Conservation (phyloP, 2,888 invertebrate species). For the Argyresthia albistria region DNA sequence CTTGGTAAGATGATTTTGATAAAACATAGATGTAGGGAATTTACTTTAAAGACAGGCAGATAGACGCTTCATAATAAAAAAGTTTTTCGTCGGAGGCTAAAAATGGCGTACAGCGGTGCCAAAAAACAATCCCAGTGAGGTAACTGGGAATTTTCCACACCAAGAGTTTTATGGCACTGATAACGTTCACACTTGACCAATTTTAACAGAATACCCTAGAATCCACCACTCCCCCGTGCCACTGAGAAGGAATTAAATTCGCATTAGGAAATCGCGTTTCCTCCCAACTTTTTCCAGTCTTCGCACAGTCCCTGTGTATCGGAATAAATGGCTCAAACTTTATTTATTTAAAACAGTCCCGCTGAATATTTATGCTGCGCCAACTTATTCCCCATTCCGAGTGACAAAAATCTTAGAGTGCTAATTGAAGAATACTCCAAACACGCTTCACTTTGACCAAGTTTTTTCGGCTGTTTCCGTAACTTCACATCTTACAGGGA, state of each 20-base stretch:
- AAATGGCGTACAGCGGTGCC: background rate
- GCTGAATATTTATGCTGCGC: conserved; percentile 63
- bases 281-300: conserved; percentile 64
- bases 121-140: background rate
- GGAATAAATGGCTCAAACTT: conserved; percentile 69
- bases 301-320: conserved; percentile 63
- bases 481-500: too few species aligned
- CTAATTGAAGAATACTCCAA: too few species aligned
- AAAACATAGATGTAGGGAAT: too few species aligned
- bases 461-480: too few species aligned
- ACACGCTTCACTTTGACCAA: too few species aligned
- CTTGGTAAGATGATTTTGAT: too few species aligned
- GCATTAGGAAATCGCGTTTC: conserved; percentile 69
- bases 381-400: conserved; percentile 52
- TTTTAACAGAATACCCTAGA: conserved; percentile 2
- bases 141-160: background rate
- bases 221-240: conserved; percentile 20
- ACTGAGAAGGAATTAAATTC: conserved; percentile 67
- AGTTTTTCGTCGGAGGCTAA: too few species aligned
- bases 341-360: conserved; percentile 64
- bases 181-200: conserved; percentile 4
- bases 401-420: conserved; percentile 20
- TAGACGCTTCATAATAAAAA: too few species aligned
- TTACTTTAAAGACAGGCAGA: too few species aligned
- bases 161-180: background rate